Evolutionary conservation across 2,888 invertebrate genomes (phyloP).

Genomic region (Dryococelus australis): DNA sequence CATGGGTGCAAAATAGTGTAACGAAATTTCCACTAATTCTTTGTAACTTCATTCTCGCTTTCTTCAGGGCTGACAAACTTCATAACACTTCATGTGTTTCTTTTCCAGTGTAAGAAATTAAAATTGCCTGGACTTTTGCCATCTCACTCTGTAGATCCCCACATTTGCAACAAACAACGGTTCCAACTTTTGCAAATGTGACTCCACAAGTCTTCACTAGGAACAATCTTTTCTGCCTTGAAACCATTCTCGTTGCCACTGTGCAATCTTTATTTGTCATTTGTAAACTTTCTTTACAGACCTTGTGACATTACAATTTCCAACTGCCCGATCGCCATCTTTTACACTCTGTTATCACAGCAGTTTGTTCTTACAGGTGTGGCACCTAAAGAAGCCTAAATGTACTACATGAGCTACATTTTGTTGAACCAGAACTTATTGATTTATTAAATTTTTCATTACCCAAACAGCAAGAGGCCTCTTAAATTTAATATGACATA

Average conservation of each 20-base stretch:
- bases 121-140: not conserved
- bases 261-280: too few species aligned
- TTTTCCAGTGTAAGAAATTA: not conserved
- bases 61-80: not conserved
- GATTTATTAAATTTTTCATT: too few species aligned
- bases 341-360: too few species aligned
- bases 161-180: not conserved
- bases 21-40: not conserved
- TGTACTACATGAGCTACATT: too few species aligned
- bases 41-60: not conserved
- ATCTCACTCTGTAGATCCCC: not conserved
- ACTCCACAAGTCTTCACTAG: not conserved
- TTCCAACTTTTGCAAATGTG: not conserved
- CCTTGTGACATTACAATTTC: too few species aligned
- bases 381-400: too few species aligned
- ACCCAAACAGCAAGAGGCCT: too few species aligned
- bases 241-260: not conserved
- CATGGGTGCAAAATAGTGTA: not conserved
- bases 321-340: too few species aligned
- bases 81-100: not conserved
- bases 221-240: not conserved
- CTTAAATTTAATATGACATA: too few species aligned
- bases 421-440: too few species aligned
- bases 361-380: too few species aligned
- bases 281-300: too few species aligned